A percentile compares a stretch with the other conserved stretches of the same genome.
Conservation (phyloP, 1,140 invertebrate genomes). For the Cryptotermes secundus region DNA sequence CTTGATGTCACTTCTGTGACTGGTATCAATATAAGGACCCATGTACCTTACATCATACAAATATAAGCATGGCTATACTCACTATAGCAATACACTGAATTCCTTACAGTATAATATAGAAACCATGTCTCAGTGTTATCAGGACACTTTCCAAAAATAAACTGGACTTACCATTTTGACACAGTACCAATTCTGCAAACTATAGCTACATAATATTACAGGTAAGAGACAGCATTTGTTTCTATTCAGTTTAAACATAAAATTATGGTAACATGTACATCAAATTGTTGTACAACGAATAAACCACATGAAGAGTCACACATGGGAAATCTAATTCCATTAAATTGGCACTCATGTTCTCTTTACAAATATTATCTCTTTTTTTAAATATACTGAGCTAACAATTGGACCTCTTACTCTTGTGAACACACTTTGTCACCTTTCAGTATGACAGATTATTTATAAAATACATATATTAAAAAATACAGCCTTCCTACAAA, state of each 20-base stretch:
- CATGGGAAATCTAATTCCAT: neutral
- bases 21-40: neutral
- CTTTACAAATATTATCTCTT: neutral
- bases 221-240: neutral
- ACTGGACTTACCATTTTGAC: neutral
- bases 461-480: neutral
- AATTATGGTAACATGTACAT: conserved; percentile 16
- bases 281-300: neutral
- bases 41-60: neutral
- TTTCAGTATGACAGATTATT: neutral
- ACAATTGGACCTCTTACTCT: neutral
- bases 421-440: neutral
- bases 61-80: neutral
- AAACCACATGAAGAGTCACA: neutral
- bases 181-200: neutral
- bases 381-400: neutral
- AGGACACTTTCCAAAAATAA: conserved; percentile 7
- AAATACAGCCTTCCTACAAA: neutral
- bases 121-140: neutral
- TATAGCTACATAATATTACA: neutral
- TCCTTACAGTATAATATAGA: neutral
- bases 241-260: neutral
- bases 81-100: neutral
- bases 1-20: neutral
- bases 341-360: neutral